A percentile compares a stretch with the other conserved stretches of the same genome.
Evolutionary conservation across 2,113 vertebrate species (phyloP).

Genomic region (Cichladusa arquata): DNA sequence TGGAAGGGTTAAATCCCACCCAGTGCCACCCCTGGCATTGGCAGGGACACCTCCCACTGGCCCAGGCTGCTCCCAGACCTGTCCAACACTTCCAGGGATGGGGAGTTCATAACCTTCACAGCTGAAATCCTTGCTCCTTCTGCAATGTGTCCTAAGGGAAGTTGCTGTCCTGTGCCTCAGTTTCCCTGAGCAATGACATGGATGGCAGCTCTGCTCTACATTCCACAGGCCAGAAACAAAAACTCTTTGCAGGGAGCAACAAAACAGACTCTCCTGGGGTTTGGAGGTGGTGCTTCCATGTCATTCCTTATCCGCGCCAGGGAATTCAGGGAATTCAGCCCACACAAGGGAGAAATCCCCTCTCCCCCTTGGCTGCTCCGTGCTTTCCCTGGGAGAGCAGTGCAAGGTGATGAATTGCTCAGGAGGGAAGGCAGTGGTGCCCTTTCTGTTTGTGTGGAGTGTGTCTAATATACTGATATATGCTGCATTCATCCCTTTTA

Average conservation of each 20-base stretch:
- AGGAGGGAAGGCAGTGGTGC: constrained; percentile 20
- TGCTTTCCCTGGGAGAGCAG: neutral
- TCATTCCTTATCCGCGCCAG: accelerated
- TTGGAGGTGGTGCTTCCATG: neutral
- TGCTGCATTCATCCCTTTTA: constrained; percentile 55
- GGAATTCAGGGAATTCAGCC: neutral
- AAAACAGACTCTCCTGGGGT: accelerated
- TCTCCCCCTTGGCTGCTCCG: neutral
- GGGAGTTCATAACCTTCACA: neutral
- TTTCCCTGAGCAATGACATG: accelerated
- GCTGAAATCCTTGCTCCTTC: neutral
- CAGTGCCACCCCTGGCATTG: neutral
- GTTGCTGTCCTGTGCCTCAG: neutral
- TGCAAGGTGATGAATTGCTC: constrained; percentile 6
- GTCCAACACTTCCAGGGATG: neutral
- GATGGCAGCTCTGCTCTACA: neutral
- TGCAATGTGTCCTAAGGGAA: neutral
- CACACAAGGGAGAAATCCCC: neutral
- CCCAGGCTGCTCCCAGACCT: neutral
- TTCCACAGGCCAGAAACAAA: neutral
- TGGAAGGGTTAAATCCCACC: accelerated
- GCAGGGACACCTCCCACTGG: neutral
- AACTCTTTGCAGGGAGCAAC: neutral
- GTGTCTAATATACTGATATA: constrained; percentile 66
- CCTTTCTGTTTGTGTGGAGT: constrained; percentile 48